Conservation (phyloP, 1,140 invertebrate genomes). For the Ostrea edulis region DNA sequence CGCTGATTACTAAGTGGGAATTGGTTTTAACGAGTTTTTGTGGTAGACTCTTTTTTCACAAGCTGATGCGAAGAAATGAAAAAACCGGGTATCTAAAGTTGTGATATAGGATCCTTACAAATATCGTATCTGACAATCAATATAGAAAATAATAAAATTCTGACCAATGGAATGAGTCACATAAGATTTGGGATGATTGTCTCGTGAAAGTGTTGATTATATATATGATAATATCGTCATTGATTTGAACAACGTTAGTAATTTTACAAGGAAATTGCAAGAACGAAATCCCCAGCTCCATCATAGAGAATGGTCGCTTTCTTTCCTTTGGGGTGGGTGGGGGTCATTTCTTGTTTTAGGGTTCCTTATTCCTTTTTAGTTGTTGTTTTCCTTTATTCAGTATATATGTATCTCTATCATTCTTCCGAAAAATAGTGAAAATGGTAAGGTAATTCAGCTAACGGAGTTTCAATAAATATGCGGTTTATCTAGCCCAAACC, state of each 20-base stretch:
- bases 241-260: neutral
- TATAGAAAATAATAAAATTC: neutral
- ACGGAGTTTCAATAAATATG: too few relatives aligned
- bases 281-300: too few relatives aligned
- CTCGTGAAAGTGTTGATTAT: neutral
- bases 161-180: neutral
- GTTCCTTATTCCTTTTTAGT: too few relatives aligned
- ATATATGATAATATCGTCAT: neutral
- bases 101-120: neutral
- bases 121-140: neutral
- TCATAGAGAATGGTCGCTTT: too few relatives aligned
- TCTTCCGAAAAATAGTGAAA: too few relatives aligned
- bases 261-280: neutral
- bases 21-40: constrained; percentile 25
- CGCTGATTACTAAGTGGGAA: constrained; percentile 25
- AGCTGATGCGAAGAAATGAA: neutral
- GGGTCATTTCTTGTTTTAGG: too few relatives aligned
- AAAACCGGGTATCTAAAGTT: constrained; percentile 7
- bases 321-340: too few relatives aligned
- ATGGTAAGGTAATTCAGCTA: too few relatives aligned
- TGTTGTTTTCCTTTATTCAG: too few relatives aligned
- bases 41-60: neutral
- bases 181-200: neutral
- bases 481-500: too few relatives aligned
- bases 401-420: too few relatives aligned